Conservation (phyloP, 2,113 vertebrate genomes). For the Ptilonorhynchus violaceus region DNA sequence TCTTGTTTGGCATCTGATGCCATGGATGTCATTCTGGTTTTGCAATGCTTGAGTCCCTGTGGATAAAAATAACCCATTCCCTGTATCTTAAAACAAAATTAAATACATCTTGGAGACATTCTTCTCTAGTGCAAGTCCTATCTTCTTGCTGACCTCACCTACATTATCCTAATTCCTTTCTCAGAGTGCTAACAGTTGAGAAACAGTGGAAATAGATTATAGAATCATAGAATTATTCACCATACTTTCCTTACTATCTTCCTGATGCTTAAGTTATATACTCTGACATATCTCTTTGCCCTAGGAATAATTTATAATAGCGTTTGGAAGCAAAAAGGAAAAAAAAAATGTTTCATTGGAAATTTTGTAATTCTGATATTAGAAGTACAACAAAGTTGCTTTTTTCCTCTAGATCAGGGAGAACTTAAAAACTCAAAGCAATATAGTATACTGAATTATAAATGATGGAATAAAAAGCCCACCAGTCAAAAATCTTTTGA, state of each 20-base stretch:
- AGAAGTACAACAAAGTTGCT: fast-evolving
- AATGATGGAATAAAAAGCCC: not conserved
- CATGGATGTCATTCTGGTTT: not conserved
- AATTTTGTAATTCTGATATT: not conserved
- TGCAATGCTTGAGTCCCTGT: fast-evolving
- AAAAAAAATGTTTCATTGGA: not conserved
- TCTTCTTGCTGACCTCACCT: not conserved
- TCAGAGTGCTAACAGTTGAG: not conserved
- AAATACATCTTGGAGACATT: not conserved
- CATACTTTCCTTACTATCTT: not conserved
- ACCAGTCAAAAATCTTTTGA: not conserved
- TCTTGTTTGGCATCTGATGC: not conserved
- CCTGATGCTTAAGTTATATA: not conserved
- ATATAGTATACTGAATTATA: not conserved
- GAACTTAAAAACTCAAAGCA: not conserved
- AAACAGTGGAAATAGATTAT: not conserved
- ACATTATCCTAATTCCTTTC: not conserved
- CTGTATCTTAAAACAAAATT: not conserved
- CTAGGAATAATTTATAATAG: not conserved
- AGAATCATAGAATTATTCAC: not conserved
- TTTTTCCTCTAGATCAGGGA: not conserved
- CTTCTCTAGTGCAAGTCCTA: not conserved
- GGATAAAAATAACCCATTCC: not conserved
- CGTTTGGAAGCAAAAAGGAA: not conserved
- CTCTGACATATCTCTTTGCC: not conserved